Evolutionary conservation across 1,140 invertebrate genomes (phyloP).

Genomic region (Brachionus koreanus): DNA sequence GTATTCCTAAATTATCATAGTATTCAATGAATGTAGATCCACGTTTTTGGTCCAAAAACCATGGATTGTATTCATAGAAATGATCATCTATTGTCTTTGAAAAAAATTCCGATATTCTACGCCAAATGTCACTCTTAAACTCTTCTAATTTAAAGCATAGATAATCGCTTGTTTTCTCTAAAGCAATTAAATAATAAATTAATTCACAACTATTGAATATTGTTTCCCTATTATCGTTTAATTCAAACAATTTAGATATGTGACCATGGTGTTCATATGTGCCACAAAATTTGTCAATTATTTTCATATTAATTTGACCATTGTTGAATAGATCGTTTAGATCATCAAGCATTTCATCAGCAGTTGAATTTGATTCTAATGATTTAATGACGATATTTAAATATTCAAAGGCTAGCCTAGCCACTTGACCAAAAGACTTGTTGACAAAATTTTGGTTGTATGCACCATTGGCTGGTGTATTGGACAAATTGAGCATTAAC

Average conservation of each 20-base stretch:
- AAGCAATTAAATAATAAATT: background rate
- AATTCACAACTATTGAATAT: slow-evolving; percentile 11
- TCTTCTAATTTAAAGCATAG: background rate
- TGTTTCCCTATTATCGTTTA: background rate
- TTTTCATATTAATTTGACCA: background rate
- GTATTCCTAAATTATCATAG: background rate
- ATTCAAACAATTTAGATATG: background rate
- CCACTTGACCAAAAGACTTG: background rate
- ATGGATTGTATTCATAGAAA: background rate
- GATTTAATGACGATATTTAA: background rate
- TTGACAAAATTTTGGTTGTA: background rate
- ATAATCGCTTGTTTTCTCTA: background rate
- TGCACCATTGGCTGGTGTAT: background rate
- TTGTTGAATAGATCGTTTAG: background rate
- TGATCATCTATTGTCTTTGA: slow-evolving; percentile 7
- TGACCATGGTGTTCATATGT: slow-evolving; percentile 2
- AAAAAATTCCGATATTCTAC: background rate
- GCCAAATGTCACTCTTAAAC: background rate
- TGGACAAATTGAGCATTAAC: background rate
- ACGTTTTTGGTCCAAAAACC: slow-evolving; percentile 3
- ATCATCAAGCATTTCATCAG: background rate
- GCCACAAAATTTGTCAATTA: slow-evolving; percentile 6
- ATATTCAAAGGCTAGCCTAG: background rate
- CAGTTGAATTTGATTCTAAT: background rate
- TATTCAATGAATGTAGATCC: background rate